Evolutionary conservation across 2,888 invertebrate species (phyloP), one percentile per base, ranked within the genome.

Genomic region (Archaeoteleia sp.): DNA sequence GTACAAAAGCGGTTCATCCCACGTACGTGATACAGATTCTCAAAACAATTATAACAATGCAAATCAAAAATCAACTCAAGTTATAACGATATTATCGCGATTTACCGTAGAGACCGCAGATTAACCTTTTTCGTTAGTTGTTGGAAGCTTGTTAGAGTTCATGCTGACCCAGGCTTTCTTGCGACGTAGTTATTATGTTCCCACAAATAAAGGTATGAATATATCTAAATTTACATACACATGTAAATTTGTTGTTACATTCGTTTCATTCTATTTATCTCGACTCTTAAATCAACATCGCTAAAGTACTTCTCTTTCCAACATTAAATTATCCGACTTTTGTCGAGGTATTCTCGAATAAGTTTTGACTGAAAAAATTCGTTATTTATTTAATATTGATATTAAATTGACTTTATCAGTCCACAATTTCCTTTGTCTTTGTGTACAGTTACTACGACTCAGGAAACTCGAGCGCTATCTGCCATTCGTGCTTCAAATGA

Each of bases 81-180:
- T 20, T 48, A 57, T 42, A 48, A 15, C 34, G 45, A 54, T 8
- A 30, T 7, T 39, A 13, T 20, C 40, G 35, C 20, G 6, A 20
- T 5, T 10, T 34, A 14, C 15, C 37, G 30, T 34, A 15, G 55
- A 54, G 58, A 58, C 37, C 48, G 58, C 51, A 58, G 51, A 39
- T 54, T 37, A 54, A 29, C 45, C n/a, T n/a, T n/a, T n/a, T n/a
- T n/a, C n/a, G 7, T 39, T 49, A 54, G 61, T 67, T 67, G 55
- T 61, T 55, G 42, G 27, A 67, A 67, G 67, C 67, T 51, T 61
- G 55, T 67, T 67, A 67, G 51, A 67, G 51, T 7, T 61, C 67
- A 67, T 67, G 67, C 67, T 61, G 39, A 46, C 51, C 61, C 67
- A 67, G 40, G 40, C 55, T 57, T 45, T 20, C 20, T 40, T 58